Base-by-base conservation (phyloP, 1,140 invertebrate genomes). In the Latrodectus geometricus region DNA sequence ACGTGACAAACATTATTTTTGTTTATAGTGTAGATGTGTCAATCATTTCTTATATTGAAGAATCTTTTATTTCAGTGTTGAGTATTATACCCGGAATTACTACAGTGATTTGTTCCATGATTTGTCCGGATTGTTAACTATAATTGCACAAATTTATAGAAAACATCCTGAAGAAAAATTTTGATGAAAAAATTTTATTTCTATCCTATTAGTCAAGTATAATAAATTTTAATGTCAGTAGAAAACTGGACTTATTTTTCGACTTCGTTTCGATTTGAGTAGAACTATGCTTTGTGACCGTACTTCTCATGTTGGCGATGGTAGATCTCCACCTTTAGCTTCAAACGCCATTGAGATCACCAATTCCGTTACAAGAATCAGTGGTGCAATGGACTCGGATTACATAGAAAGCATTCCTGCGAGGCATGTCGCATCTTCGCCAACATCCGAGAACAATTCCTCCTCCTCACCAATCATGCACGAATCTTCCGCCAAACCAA, bases 231-330 rank as follows among this genome's bases (percentile, higher is more conserved):
- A 35, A 35, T 35, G 35, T 35, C 35, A 35, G 35, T 5, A 35
- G 35, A 35, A 5, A 35, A 1, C 35, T 35, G 35, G 35, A 35
- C 35, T 35, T 35, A 35, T 35, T 35, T 35, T 35, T 35, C 35
- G 54, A 3, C 17, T 61, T 61, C 8, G 54, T 61, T 17, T 61
- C 17, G 54, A 35, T 61, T 61, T 61, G 8, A 61, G 17, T 61
- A 61, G 20, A 23, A 69, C n/a, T 15, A 84, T 84, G 81, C 65
- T 84, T 56, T 84, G 81, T 66, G 81, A 84, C 68, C 81, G 81
- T 17, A 68, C 72, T 7, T 49, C 81, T 11, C 81, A 73, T 4
- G 52, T 76, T 23, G 21, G 49, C 15, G 74, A 76, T 15, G 74
- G 74, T 15, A 68, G 50, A 17, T 84, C 81, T n/a, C 81, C 81